Base-by-base conservation (phyloP, 2,888 invertebrate species). In the Busseola fusca region DNA sequence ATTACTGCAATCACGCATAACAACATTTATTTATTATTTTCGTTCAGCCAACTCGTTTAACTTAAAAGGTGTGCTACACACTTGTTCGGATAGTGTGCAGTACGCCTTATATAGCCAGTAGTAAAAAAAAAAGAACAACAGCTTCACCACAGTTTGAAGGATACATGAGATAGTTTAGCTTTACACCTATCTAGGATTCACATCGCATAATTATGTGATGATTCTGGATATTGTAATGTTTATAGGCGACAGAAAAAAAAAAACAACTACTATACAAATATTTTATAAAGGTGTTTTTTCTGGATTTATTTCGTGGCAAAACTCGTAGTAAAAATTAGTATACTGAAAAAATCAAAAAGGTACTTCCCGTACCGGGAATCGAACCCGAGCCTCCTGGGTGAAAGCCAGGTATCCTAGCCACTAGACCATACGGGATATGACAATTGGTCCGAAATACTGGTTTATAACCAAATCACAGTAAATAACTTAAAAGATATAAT, bases 381-480 rank as follows among this genome's bases (percentile, higher is more conserved):
- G 96, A 96, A 97, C 96, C 96, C 96, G 96, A 96, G 96, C 96
- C 96, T 97, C 96, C 96, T 96, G 96, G 96, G 96, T 96, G 96
- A 96, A 96, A 96, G 96, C 96, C 96, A 96, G 96, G 96, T 96
- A 96, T 96, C 96, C 96, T 96, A 96, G 96, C 96, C 96, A 96
- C 96, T 96, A 96, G 96, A 96, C 96, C 96, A 96, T 96, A 96
- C 94, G 95, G 96, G 96, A 96, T 84, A 25, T 88, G 62, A 0
- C 0, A 0, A 0, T 0, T 0, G 0, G 0, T 0, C 0, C 14
- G 66, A 88, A 84, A 81, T 74, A 56, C 1, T n/a, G 0, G 14
- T 42, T 42, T 40, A 9, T 12, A 42, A 12, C 0, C 27, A 16
- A 14, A 37, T 30, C 1, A 21, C 0, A 0, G 2, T 30, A 30